Percentiles rank a stretch among this genome's conserved stretches.
Conservation (phyloP, 2,113 vertebrate species). For the human region GRCh38 chr7:155982501-155983000, state of each 20-base stretch:
- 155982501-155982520: fast-evolving
- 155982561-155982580: fast-evolving
- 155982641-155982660: neutral
- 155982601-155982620: fast-evolving
- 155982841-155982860: too few relatives aligned
- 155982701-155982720: neutral
- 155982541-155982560: fast-evolving
- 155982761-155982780: neutral
- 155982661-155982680: neutral
- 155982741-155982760: fast-evolving
- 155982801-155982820: fast-evolving
- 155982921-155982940: fast-evolving
- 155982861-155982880: fast-evolving
- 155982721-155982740: neutral
- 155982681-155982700: neutral
- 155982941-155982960: neutral
- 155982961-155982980: too few relatives aligned
- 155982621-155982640: neutral
- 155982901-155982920: fast-evolving
- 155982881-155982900: neutral
- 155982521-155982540: fast-evolving
- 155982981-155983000: neutral
- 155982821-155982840: neutral
- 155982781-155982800: neutral
- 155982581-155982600: neutral